Conservation (phyloP, 2,888 invertebrate species). For the Epinotia ramella region DNA sequence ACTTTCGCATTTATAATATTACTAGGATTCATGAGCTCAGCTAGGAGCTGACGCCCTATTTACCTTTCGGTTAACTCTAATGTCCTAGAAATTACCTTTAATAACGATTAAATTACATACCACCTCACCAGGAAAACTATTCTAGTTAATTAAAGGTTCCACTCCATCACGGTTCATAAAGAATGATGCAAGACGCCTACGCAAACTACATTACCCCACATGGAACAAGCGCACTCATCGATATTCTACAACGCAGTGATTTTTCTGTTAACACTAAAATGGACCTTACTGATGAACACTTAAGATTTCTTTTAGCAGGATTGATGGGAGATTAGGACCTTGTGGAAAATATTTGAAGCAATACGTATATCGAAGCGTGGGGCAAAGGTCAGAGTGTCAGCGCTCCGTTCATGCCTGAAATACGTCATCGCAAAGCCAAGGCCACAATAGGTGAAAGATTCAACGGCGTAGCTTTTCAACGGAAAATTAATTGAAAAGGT, state of each 20-base stretch:
- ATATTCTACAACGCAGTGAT: constrained; percentile 16
- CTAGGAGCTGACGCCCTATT: too few species aligned
- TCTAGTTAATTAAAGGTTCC: background rate
- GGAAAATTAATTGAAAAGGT: background rate
- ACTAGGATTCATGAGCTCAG: too few species aligned
- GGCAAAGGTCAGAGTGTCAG: constrained; percentile 59
- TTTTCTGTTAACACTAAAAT: background rate
- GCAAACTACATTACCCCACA: constrained; percentile 14
- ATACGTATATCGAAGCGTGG: constrained; percentile 45
- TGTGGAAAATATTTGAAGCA: background rate
- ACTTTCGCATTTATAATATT: too few species aligned
- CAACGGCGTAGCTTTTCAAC: background rate
- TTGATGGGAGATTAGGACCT: background rate
- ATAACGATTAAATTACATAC: background rate
- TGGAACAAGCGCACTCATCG: constrained; percentile 18
- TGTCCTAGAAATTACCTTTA: background rate
- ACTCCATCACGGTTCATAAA: background rate
- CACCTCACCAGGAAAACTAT: background rate
- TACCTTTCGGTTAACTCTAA: background rate
- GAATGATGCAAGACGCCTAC: constrained; percentile 10
- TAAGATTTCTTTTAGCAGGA: background rate
- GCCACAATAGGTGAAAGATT: constrained; percentile 4
- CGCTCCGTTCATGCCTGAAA: constrained; percentile 53
- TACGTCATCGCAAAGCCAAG: constrained; percentile 34
- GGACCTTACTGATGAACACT: background rate